Conservation (phyloP, 2,888 invertebrate genomes). For the Phyto melanocephala region DNA sequence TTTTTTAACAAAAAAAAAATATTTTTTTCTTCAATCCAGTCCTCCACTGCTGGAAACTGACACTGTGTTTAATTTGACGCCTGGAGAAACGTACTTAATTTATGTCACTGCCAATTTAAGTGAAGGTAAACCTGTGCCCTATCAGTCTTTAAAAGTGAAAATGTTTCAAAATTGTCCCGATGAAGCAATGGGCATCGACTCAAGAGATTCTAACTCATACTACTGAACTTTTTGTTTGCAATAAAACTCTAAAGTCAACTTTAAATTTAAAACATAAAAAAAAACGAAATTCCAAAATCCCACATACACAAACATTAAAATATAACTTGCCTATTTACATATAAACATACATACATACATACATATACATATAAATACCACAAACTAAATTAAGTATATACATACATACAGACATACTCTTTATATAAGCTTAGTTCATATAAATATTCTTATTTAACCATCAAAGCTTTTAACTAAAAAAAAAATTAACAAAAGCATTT, state of each 20-base stretch:
- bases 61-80: conserved; percentile 79
- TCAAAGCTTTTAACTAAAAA: conserved; percentile 30
- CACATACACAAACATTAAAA: conserved; percentile 15
- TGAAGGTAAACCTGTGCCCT: conserved; percentile 81
- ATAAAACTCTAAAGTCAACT: not conserved
- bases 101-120: conserved; percentile 82
- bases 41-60: conserved; percentile 78
- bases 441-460: too few relatives aligned
- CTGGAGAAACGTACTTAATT: conserved; percentile 81
- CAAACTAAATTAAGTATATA: too few relatives aligned
- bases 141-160: conserved; percentile 79
- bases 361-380: not conserved
- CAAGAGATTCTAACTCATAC: conserved; percentile 73
- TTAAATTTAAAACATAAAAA: not conserved
- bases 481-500: conserved; percentile 5
- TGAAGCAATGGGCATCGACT: conserved; percentile 69
- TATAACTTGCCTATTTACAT: conserved; percentile 44
- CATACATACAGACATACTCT: too few relatives aligned
- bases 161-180: conserved; percentile 74
- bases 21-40: conserved; percentile 71
- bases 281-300: conserved; percentile 40
- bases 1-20: too few relatives aligned
- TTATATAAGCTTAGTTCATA: too few relatives aligned
- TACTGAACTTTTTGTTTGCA: conserved; percentile 67
- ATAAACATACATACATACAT: conserved; percentile 4